These are phyloP conservation scores for Carcinoscorpius rotundicauda DNA, from an alignment of 1,140 invertebrate genomes.

Conservation along the genomic window DNA sequence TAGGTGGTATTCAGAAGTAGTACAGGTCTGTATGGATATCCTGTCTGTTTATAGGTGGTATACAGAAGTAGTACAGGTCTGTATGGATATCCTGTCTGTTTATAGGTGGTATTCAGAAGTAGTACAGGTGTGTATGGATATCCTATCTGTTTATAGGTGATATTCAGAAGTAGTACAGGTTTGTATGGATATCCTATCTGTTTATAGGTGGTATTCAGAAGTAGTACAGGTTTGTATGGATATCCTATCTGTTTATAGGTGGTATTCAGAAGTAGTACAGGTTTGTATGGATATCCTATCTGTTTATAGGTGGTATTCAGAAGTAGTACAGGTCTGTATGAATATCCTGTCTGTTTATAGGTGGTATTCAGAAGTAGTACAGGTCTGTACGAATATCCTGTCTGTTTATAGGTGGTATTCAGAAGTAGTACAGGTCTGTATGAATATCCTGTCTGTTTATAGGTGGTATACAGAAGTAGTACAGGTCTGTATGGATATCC, in stretches of 20 bases:
- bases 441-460: conserved; percentile 15
- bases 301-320: conserved; percentile 56
- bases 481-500: background rate
- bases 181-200: background rate
- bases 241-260: conserved; percentile 30
- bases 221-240: too few relatives aligned
- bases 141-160: conserved; percentile 37
- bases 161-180: conserved; percentile 52
- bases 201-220: conserved; percentile 60
- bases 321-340: too few relatives aligned
- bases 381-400: background rate
- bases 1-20: conserved; percentile 67
- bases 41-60: conserved; percentile 43
- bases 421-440: too few relatives aligned
- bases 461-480: conserved; percentile 62
- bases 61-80: conserved; percentile 36
- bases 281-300: background rate
- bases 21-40: background rate
- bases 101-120: conserved; percentile 64
- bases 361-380: conserved; percentile 63
- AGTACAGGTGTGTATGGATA: too few relatives aligned
- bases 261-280: conserved; percentile 60
- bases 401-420: conserved; percentile 53
- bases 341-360: conserved; percentile 25
- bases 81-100: conserved; percentile 5